Evolutionary conservation across 2,113 vertebrate species (phyloP).

Genomic region (Buteo buteo): DNA sequence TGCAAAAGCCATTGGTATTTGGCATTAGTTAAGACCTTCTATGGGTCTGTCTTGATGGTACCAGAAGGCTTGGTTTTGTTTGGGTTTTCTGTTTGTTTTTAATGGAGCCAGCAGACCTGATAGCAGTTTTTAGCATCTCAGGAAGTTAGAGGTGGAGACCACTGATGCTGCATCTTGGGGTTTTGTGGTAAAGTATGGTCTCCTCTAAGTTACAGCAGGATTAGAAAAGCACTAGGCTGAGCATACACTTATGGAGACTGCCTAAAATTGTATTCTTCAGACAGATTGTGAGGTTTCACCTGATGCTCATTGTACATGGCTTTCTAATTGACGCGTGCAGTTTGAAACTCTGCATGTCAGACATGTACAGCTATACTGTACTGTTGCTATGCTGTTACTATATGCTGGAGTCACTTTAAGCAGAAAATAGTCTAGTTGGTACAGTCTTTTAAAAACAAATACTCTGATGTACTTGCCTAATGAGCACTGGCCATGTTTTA

Average conservation of each 20-base stretch:
- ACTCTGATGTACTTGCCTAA: background rate
- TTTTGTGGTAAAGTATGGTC: background rate
- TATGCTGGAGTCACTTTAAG: background rate
- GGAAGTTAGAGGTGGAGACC: background rate
- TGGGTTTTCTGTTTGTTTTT: background rate
- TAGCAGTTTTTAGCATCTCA: background rate
- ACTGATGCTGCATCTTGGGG: background rate
- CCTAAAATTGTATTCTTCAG: background rate
- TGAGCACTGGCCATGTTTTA: background rate
- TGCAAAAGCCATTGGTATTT: background rate
- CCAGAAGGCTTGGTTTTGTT: background rate
- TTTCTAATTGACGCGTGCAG: background rate
- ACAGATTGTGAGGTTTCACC: background rate
- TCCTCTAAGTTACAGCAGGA: background rate
- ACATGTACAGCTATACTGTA: background rate
- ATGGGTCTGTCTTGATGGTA: background rate
- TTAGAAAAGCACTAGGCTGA: background rate
- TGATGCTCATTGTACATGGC: background rate
- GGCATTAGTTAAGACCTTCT: background rate
- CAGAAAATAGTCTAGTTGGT: background rate
- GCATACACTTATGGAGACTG: background rate
- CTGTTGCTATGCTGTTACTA: background rate
- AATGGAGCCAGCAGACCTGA: background rate
- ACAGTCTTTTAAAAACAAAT: background rate
- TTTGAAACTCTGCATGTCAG: slow-evolving; percentile 33